Evolutionary conservation across 2,888 invertebrate genomes (phyloP).

Genomic region (Terebella lapidaria): DNA sequence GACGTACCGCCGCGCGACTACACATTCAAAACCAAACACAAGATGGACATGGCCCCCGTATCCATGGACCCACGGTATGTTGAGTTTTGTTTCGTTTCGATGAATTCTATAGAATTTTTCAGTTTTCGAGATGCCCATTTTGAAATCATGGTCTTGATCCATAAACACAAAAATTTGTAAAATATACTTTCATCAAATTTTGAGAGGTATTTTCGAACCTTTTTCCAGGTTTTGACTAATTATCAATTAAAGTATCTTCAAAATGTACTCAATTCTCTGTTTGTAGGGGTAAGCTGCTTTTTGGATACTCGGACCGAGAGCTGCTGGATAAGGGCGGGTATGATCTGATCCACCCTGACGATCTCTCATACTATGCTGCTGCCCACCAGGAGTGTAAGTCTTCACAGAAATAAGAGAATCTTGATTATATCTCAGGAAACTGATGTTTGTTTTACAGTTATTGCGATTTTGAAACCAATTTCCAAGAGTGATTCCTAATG

Average conservation of each 20-base stretch:
- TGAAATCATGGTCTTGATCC: background rate
- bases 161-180: background rate
- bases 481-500: too few species aligned
- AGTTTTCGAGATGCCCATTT: background rate
- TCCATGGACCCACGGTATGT: constrained; percentile 83
- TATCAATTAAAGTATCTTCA: too few species aligned
- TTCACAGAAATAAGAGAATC: too few species aligned
- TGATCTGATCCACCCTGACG: constrained; percentile 95
- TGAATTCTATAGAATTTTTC: background rate
- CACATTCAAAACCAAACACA: constrained; percentile 99
- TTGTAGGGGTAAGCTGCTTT: constrained; percentile 81
- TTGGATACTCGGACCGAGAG: constrained; percentile 86
- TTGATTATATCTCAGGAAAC: too few species aligned
- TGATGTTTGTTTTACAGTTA: too few species aligned
- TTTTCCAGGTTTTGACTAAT: too few species aligned
- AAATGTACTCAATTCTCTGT: too few species aligned
- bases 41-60: constrained; percentile 89
- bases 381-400: constrained; percentile 98
- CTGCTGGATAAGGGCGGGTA: constrained; percentile 84
- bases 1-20: constrained; percentile 98
- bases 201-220: too few species aligned
- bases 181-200: background rate
- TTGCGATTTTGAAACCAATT: too few species aligned
- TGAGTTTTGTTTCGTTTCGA: too few species aligned
- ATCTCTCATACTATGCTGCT: constrained; percentile 92